Evolutionary conservation across 2,888 invertebrate species (phyloP), one percentile per base, ranked within the genome.

Genomic region (Drosophila antonietae): DNA sequence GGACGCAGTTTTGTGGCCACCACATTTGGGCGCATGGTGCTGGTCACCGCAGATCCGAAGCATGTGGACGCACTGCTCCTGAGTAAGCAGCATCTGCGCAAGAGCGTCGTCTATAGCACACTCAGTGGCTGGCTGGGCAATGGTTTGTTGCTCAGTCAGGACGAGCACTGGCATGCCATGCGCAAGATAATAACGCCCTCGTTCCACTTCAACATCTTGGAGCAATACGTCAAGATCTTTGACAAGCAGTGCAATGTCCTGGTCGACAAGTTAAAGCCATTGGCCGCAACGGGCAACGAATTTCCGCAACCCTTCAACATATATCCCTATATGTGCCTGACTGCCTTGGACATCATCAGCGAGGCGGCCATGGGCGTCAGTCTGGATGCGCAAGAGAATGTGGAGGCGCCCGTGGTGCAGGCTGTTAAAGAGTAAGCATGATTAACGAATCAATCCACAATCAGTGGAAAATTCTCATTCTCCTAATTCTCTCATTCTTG

Each of bases 301-400:
- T 93, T 78, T 4, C 1, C 91, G 12, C 81, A 74, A 10, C 74
- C 91, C 0, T 88, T 96, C 31, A 94, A 96, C 87, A 91, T 96
- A 31, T 95, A 95, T 84, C 95, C 95, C 0, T 92, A 94, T 20
- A 92, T 96, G 10, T 93, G 94, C 79, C 93, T 93, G 58, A 95
- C 93, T 91, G 94, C 94, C 1, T 90, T 95, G 78, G 95, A 95
- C 88, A 94, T 95, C 51, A 95, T 95, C 58, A 71, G 69, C 44
- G 97, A 97, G 92, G 95, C 96, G 3, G 96, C 97, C 10, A 97
- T 97, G 97, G 97, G 97, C 0, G 94, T 95, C 15, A 94, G 94
- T 55, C 93, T 97, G 0, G 93, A 95, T 83, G 96, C 96, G 0
- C 97, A 97, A 90, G 92, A 93, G 35, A 92, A 95, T 83, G 92